Conservation (phyloP, 2,888 invertebrate species). For the Lymantria monacha region DNA sequence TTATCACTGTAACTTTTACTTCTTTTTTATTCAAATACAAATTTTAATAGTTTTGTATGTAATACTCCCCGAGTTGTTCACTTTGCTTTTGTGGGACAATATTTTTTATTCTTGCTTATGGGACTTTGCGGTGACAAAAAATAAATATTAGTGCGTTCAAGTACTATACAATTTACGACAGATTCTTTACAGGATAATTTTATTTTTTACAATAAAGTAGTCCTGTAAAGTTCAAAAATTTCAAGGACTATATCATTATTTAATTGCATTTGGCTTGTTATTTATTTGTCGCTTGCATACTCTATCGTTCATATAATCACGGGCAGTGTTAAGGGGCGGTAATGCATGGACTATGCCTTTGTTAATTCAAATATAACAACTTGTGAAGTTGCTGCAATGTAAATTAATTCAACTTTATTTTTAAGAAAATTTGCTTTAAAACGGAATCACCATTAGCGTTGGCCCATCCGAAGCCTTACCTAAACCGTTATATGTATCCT, state of each 20-base stretch:
- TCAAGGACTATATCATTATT: slow-evolving; percentile 46
- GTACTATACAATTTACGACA: not conserved
- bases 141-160: not conserved
- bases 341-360: slow-evolving; percentile 13
- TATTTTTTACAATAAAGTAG: not conserved
- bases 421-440: not conserved
- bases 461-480: too few species aligned
- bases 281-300: slow-evolving; percentile 18
- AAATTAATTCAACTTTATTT: not conserved
- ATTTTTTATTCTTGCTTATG: not conserved
- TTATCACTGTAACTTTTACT: too few species aligned
- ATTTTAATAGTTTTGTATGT: too few species aligned
- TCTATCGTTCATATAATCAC: not conserved
- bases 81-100: too few species aligned
- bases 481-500: too few species aligned
- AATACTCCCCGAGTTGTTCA: too few species aligned
- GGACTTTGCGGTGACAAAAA: not conserved
- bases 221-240: slow-evolving; percentile 43
- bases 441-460: too few species aligned
- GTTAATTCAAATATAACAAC: not conserved
- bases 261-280: slow-evolving; percentile 22
- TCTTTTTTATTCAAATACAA: too few species aligned
- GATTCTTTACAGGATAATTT: not conserved
- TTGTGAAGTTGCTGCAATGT: slow-evolving; percentile 1
- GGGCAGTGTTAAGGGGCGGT: slow-evolving; percentile 5